A percentile compares a stretch with the other conserved stretches of the same genome.
Conservation (phyloP, 2,797 vertebrate genomes). For the Coranthus polyacanthus region DNA sequence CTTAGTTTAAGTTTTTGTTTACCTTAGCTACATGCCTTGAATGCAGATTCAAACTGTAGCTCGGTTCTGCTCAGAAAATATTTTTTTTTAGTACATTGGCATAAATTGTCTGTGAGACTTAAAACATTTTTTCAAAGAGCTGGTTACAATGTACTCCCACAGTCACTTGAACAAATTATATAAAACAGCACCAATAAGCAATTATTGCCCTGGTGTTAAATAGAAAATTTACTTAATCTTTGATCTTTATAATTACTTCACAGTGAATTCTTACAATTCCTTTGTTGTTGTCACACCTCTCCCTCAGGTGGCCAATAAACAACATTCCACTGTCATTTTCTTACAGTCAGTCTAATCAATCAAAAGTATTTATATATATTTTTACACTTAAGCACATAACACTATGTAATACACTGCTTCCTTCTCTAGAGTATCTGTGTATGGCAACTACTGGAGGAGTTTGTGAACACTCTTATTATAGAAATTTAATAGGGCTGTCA, state of each 20-base stretch:
- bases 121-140: background rate
- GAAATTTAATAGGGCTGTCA: no score
- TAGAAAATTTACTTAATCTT: constrained; percentile 43
- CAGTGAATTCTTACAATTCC: constrained; percentile 36
- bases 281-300: constrained; percentile 30
- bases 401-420: no score
- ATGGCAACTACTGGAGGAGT: no score
- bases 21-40: constrained; percentile 1
- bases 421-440: no score
- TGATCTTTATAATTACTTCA: constrained; percentile 48
- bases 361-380: no score
- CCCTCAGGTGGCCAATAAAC: constrained; percentile 12
- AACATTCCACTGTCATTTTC: background rate
- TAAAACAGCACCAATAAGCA: constrained; percentile 40
- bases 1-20: constrained; percentile 22
- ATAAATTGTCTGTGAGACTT: background rate
- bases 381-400: no score
- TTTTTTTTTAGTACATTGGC: constrained; percentile 9
- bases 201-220: constrained; percentile 39
- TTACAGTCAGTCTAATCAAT: constrained; percentile 16
- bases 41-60: background rate
- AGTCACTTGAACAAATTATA: background rate
- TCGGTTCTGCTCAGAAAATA: background rate
- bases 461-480: no score
- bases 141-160: background rate